Conservation (phyloP, 2,797 vertebrate species). For the Rousettus madagascariensis region DNA sequence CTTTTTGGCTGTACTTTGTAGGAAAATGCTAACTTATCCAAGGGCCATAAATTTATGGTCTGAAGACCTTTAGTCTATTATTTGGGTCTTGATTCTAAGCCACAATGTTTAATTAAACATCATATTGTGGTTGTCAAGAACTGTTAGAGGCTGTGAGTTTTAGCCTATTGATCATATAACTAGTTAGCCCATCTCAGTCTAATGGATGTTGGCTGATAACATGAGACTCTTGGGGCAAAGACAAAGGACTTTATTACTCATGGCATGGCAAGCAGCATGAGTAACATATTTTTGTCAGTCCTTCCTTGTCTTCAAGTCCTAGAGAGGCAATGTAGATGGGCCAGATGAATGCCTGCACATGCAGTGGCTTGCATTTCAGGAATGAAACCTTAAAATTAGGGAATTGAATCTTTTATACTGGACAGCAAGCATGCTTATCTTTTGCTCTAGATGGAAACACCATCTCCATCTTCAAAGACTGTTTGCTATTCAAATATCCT, state of each 20-base stretch:
- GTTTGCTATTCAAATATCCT: neutral
- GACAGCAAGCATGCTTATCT: neutral
- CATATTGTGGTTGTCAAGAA: neutral
- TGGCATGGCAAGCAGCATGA: neutral
- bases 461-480: constrained; percentile 3
- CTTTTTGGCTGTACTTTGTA: neutral
- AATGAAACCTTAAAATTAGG: neutral
- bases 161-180: neutral
- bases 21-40: neutral
- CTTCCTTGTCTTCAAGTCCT: neutral
- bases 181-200: neutral
- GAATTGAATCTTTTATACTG: neutral
- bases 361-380: neutral
- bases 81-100: neutral
- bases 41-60: neutral
- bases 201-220: neutral
- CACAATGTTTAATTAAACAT: neutral
- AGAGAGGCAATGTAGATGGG: neutral
- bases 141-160: neutral
- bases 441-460: neutral
- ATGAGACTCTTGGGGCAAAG: neutral
- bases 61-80: neutral
- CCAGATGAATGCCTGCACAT: neutral
- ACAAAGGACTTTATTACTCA: neutral
- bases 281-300: neutral